These are phyloP conservation scores for Tarsius wallacei DNA, from an alignment of 2,797 vertebrate genomes.

Conservation along the genomic window DNA sequence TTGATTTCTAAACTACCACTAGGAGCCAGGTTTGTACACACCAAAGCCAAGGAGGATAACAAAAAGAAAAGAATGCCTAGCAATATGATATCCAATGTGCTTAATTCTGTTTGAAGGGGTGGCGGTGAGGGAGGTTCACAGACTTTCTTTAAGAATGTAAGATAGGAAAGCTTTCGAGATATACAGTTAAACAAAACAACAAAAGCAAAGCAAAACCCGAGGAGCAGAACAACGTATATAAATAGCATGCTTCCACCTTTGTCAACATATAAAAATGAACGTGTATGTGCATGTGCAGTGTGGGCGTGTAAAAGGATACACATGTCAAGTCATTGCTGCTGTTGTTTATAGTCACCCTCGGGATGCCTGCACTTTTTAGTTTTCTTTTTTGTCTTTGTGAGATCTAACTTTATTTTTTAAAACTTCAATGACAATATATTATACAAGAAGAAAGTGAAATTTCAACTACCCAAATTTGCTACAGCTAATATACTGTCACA, in stretches of 20 bases:
- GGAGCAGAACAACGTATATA: neutral
- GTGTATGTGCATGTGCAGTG: no score
- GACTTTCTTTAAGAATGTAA: neutral
- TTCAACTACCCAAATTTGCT: neutral
- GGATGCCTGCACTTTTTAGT: neutral
- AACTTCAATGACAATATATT: neutral
- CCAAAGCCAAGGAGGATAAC: neutral
- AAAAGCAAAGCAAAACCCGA: neutral
- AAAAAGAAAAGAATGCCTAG: slow-evolving; percentile 9
- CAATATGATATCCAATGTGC: neutral
- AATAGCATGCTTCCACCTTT: neutral
- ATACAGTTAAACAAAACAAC: neutral
- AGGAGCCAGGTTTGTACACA: slow-evolving; percentile 79
- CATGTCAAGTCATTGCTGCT: neutral
- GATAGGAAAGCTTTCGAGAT: neutral
- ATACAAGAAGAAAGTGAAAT: neutral
- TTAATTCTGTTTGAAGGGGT: neutral
- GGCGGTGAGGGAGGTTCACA: neutral
- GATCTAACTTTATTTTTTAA: neutral
- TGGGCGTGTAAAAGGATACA: neutral
- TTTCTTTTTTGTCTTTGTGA: neutral
- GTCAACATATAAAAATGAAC: neutral
- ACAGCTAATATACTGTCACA: neutral
- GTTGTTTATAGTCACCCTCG: neutral
- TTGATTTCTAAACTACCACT: slow-evolving; percentile 37